phyloP scores from a whole-genome alignment of 2,797 vertebrate species.

The Phoebastria nigripes region DNA sequence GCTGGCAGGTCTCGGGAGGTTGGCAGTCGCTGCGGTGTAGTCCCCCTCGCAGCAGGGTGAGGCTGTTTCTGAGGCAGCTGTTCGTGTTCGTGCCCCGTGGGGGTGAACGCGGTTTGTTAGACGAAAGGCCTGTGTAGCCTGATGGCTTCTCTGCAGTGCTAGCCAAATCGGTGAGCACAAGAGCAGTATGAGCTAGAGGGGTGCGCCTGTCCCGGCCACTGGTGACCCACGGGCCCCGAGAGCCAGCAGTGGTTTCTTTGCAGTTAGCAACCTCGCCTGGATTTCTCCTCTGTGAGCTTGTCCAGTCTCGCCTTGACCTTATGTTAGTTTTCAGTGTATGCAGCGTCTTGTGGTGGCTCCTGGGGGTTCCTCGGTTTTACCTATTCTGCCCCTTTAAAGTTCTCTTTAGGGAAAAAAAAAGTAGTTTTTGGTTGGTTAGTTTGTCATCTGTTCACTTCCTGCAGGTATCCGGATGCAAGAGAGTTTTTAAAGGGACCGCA shows the following conservation, averaged over 20 bases:
- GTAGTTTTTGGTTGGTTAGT: not conserved
- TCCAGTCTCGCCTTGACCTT: accelerated
- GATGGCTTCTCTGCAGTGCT: not conserved
- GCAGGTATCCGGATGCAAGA: accelerated
- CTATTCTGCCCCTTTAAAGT: not conserved
- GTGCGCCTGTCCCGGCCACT: not conserved
- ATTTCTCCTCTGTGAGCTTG: not conserved
- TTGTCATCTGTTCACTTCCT: not conserved
- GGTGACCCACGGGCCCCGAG: not conserved
- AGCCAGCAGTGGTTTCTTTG: not conserved
- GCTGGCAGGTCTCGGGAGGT: not conserved
- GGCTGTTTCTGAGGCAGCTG: not conserved
- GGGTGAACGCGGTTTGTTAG: not conserved
- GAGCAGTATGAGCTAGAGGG: not conserved
- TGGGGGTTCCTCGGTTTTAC: not conserved
- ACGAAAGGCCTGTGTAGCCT: not conserved
- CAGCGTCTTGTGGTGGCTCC: not conserved
- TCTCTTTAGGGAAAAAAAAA: accelerated
- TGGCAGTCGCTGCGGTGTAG: not conserved
- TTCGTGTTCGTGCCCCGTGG: too few relatives aligned
- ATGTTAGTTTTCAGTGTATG: accelerated
- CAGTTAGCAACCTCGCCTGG: not conserved
- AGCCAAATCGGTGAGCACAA: accelerated
- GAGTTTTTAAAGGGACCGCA: not conserved
- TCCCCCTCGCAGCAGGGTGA: not conserved